Evolutionary conservation across 2,113 vertebrate species (phyloP), one percentile per base, ranked within the genome.

Genomic region (Okapia johnstoni): DNA sequence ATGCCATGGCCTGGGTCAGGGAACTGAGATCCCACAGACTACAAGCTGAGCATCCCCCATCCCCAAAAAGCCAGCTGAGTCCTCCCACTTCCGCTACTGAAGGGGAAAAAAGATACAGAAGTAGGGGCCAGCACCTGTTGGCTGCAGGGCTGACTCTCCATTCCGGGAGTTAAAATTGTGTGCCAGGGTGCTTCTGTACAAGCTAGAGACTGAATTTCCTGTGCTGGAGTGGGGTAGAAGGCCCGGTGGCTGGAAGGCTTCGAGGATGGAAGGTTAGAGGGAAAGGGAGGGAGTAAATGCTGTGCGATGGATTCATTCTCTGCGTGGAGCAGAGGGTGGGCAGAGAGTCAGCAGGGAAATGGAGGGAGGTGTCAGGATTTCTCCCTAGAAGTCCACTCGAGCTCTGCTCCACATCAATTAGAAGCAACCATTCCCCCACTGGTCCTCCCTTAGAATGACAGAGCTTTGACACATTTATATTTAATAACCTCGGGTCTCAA

Each of bases 391-490:
- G 92, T 54, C 77, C 28, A 48, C 16, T 46, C 80, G 61, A 92
- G 55, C 55, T 48, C 83, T 57, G 43, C 16, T 84, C 79, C 28
- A 79, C 10, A 43, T 61, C 70, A 40, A 0, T 66, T 85, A 84
- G 73, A 95, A 83, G 88, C 30, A 54, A 60, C 63, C 36, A 58
- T 83, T 76, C 43, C 85, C 30, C 55, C 52, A 83, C 3, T 0
- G 6, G 46, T 36, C n/a, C 48, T 30, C 10, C 77, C 46, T 81
- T 21, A 7, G 40, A 54, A 94, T 48, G 73, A 66, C 89, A 94
- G 76, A 96, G 46, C 58, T 90, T 80, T 81, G 66, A 97, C 40
- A 84, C 73, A 85, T 87, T 87, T 84, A 55, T 96, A 79, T 94
- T 92, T 96, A 86, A 88, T 93, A 86, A 84, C 33, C 54, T 80